These are phyloP conservation scores for Agapostemon virescens DNA, from an alignment of 2,888 invertebrate genomes.

Conservation along the genomic window DNA sequence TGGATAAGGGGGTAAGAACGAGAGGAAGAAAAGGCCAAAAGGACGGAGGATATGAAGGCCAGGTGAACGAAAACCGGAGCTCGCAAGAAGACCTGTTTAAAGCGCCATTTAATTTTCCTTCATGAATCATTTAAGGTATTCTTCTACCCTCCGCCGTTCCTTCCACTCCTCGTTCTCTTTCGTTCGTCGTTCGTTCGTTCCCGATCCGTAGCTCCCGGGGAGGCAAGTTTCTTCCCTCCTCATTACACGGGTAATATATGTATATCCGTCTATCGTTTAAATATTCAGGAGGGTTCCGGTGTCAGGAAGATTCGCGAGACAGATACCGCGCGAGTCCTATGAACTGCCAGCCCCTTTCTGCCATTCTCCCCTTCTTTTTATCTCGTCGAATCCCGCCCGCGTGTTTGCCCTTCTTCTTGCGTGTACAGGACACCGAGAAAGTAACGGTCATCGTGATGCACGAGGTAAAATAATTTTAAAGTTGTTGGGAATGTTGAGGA, in stretches of 20 bases:
- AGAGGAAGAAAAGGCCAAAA: conserved; percentile 18
- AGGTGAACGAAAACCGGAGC: conserved; percentile 46
- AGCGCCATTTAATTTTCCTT: conserved; percentile 69
- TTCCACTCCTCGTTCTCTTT: conserved; percentile 51
- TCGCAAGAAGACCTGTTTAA: conserved; percentile 58
- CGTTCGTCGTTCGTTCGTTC: conserved; percentile 48
- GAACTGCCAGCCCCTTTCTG: conserved; percentile 48
- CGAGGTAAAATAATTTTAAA: neutral
- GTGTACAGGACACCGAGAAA: conserved; percentile 37
- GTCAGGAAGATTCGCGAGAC: conserved; percentile 63
- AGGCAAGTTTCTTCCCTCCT: conserved; percentile 54
- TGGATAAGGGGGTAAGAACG: neutral
- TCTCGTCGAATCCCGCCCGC: neutral
- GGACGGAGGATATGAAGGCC: conserved; percentile 19
- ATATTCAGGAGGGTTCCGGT: conserved; percentile 70
- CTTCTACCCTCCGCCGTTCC: conserved; percentile 36
- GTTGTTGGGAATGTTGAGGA: too few species aligned
- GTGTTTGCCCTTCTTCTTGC: conserved; percentile 31
- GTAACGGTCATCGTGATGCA: neutral
- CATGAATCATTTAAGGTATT: conserved; percentile 70
- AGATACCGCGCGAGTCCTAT: conserved; percentile 56
- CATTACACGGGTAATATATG: conserved; percentile 70
- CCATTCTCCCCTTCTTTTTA: conserved; percentile 42
- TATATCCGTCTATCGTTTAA: conserved; percentile 70
- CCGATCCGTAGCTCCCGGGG: conserved; percentile 40